phyloP scores from a whole-genome alignment of 2,113 vertebrate species.

The Tachuris rubrigastra region DNA sequence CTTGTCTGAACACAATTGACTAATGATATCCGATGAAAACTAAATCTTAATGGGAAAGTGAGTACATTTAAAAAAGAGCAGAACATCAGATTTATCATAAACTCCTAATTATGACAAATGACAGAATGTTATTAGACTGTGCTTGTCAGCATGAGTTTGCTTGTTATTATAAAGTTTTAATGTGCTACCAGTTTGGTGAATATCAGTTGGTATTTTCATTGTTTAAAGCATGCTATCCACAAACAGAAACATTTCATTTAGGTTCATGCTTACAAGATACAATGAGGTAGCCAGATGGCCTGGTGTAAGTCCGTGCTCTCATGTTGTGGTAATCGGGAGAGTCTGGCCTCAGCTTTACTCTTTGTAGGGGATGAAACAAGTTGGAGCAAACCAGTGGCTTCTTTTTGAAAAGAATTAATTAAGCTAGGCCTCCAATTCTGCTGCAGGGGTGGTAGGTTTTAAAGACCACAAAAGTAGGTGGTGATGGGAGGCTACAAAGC shows the following conservation, averaged over 20 bases:
- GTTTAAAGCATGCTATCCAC: not conserved
- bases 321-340: not conserved
- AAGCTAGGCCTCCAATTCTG: not conserved
- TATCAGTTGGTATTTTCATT: not conserved
- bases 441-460: not conserved
- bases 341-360: not conserved
- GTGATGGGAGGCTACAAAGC: not conserved
- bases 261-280: not conserved
- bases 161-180: not conserved
- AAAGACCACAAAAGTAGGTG: not conserved
- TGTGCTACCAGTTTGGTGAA: not conserved
- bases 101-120: conserved; percentile 8
- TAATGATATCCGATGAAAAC: not conserved
- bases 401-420: not conserved
- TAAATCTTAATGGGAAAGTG: not conserved
- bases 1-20: not conserved
- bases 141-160: conserved; percentile 4
- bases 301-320: not conserved
- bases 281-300: not conserved
- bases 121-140: not conserved
- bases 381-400: not conserved
- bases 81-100: not conserved
- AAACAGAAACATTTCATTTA: not conserved
- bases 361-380: not conserved
- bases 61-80: not conserved